Conservation (phyloP, 2,113 vertebrate genomes). For the Pituophis catenifer region DNA sequence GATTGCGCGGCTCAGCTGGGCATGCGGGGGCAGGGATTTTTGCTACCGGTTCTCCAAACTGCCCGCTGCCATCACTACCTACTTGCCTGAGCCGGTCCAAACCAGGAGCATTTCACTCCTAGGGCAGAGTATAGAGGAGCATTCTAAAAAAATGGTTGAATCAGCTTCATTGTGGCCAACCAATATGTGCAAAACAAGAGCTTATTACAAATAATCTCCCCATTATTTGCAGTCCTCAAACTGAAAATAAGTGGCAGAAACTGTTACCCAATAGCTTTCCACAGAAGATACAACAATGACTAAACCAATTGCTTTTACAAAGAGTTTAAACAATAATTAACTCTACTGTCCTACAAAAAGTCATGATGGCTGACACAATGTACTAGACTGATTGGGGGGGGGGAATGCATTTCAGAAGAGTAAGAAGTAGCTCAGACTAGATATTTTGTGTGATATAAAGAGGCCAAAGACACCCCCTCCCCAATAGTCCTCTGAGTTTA, state of each 20-base stretch:
- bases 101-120: too few relatives aligned
- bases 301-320: not conserved
- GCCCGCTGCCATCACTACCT: too few relatives aligned
- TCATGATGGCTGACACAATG: not conserved
- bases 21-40: too few relatives aligned
- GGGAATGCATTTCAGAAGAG: not conserved
- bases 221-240: not conserved
- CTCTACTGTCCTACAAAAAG: not conserved
- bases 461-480: not conserved
- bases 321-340: not conserved
- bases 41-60: too few relatives aligned
- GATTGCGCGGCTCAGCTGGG: too few relatives aligned
- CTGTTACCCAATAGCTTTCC: not conserved
- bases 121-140: not conserved
- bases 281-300: not conserved
- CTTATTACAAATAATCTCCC: not conserved
- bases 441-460: not conserved
- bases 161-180: not conserved
- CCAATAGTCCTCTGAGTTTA: too few relatives aligned
- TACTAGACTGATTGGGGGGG: not conserved
- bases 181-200: not conserved
- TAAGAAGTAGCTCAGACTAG: not conserved
- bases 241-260: not conserved
- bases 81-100: too few relatives aligned
- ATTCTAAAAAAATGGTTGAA: not conserved